Conservation (phyloP, 2,797 vertebrate genomes). For the Amniataba percoides region DNA sequence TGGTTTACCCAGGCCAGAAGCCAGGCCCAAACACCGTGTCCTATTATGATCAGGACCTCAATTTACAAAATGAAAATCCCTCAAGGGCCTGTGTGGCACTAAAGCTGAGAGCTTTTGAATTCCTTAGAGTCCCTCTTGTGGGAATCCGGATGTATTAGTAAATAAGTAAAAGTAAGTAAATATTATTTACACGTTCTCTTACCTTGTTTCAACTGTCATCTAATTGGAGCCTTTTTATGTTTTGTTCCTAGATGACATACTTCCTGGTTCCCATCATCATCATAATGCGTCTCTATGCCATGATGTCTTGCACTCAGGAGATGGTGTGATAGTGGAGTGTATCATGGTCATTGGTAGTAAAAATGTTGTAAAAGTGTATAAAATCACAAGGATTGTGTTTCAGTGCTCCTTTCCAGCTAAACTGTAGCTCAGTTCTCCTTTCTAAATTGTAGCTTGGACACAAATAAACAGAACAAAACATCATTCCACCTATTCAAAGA, state of each 20-base stretch:
- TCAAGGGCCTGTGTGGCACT: not conserved
- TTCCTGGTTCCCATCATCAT: not conserved
- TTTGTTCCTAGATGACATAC: not conserved
- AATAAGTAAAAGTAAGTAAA: not conserved
- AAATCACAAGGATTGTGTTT: not conserved
- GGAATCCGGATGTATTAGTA: not conserved
- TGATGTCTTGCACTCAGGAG: slow-evolving; percentile 5
- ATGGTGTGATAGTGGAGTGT: not conserved
- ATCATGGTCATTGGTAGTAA: not conserved
- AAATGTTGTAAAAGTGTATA: not conserved
- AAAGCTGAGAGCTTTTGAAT: not conserved
- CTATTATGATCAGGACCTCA: slow-evolving; percentile 16
- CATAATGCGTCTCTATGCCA: slow-evolving; percentile 4
- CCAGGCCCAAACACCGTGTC: not conserved
- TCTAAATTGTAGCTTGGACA: not conserved
- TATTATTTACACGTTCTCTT: not conserved
- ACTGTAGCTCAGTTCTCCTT: not conserved
- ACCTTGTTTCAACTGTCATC: not conserved
- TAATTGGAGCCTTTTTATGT: not conserved
- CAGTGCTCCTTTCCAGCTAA: not conserved
- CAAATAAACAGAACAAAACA: not conserved
- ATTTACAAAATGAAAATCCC: slow-evolving; percentile 7
- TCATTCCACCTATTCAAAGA: not conserved
- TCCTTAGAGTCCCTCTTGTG: not conserved
- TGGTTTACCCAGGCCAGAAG: not conserved